Percentiles rank a stretch among this genome's conserved stretches.
phyloP scores from a whole-genome alignment of 1,140 invertebrate species.

The Drosophila erecta region DNA sequence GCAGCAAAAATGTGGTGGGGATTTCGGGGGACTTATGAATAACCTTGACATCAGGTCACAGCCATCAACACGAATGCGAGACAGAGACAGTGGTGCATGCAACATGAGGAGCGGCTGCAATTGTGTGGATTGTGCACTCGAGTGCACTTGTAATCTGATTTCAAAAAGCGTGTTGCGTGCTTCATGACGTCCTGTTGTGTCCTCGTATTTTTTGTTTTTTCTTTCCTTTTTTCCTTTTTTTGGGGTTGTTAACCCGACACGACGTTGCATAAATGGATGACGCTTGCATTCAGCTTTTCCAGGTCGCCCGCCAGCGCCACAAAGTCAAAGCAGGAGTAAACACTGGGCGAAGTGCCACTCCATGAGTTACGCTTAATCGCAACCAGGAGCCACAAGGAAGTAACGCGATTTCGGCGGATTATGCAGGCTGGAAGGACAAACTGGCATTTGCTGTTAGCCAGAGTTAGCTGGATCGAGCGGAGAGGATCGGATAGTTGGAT shows the following conservation, averaged over 20 bases:
- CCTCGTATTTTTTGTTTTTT: constrained; percentile 17
- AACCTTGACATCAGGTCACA: constrained; percentile 67
- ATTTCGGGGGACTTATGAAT: constrained; percentile 38
- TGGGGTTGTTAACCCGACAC: constrained; percentile 70
- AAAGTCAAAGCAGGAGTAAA: constrained; percentile 11
- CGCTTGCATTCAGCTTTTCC: constrained; percentile 2
- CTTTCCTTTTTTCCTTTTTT: no score
- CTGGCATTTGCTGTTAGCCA: not conserved
- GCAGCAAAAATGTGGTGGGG: constrained; percentile 60
- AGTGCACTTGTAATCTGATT: constrained; percentile 73
- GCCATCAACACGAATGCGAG: not conserved
- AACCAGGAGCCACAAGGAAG: not conserved
- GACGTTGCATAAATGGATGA: constrained; percentile 64
- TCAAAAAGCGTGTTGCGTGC: constrained; percentile 72
- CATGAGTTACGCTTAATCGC: constrained; percentile 1
- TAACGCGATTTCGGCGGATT: constrained; percentile 3
- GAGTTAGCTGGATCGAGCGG: not conserved
- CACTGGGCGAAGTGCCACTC: constrained; percentile 3
- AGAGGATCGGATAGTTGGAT: no score
- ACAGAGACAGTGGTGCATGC: constrained; percentile 1
- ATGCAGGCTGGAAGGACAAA: not conserved
- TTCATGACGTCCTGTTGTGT: constrained; percentile 49
- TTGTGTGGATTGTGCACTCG: constrained; percentile 71
- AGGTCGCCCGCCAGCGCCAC: not conserved
- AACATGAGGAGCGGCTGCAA: constrained; percentile 14